Conservation (phyloP, 2,113 vertebrate genomes). For the Gadus chalcogrammus region DNA sequence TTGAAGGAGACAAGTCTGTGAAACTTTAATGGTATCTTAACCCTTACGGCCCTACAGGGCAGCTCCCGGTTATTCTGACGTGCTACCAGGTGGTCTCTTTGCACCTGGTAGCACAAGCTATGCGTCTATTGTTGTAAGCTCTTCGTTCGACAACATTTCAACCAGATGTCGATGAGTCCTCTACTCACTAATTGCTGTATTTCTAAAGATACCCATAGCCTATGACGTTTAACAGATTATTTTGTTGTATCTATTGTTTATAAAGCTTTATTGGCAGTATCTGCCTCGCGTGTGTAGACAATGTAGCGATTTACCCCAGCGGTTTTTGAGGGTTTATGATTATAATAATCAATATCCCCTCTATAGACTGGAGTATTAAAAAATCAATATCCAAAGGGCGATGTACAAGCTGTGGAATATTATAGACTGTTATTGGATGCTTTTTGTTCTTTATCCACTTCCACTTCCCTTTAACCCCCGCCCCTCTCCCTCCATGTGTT, state of each 20-base stretch:
- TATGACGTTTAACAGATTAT: conserved; percentile 33
- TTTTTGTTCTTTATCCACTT: no score
- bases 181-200: conserved; percentile 21
- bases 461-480: no score
- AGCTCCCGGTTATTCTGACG: no score
- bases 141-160: no score
- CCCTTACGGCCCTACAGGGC: no score
- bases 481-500: no score
- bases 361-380: conserved; percentile 24
- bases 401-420: conserved; percentile 36
- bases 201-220: conserved; percentile 26
- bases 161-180: not conserved
- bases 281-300: conserved; percentile 62
- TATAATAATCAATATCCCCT: conserved; percentile 5
- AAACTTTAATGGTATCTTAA: no score
- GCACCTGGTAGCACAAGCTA: no score
- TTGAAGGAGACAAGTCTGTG: no score
- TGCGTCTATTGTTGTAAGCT: no score
- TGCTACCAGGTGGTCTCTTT: no score
- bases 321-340: conserved; percentile 17
- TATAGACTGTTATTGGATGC: not conserved
- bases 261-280: conserved; percentile 74
- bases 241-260: conserved; percentile 37
- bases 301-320: conserved; percentile 46
- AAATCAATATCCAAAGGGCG: conserved; percentile 23